These are phyloP conservation scores for Podocnemis expansa DNA, from an alignment of 2,113 vertebrate species.

Conservation along the genomic window DNA sequence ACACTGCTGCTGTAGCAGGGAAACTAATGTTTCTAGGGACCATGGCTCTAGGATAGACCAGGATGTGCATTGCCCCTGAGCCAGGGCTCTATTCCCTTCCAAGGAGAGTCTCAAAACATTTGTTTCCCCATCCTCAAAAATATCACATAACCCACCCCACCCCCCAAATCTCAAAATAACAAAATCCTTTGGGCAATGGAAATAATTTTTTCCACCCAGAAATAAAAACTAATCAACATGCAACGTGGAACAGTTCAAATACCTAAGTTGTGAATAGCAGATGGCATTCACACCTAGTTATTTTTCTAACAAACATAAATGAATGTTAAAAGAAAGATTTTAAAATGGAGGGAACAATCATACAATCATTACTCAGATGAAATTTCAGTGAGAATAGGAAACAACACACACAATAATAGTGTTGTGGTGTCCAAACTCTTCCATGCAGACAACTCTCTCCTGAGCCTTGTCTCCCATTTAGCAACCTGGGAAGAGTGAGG, in stretches of 20 bases:
- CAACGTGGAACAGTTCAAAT: conserved; percentile 51
- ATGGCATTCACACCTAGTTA: background rate
- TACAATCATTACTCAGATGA: background rate
- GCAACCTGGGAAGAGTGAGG: background rate
- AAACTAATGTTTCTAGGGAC: background rate
- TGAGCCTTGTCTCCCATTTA: background rate
- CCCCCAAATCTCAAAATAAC: background rate
- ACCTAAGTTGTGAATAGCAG: background rate
- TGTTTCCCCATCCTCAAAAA: accelerated
- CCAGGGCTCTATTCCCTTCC: background rate
- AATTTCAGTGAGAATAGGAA: conserved; percentile 1
- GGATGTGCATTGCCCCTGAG: background rate
- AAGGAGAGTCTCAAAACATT: background rate
- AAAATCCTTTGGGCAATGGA: background rate
- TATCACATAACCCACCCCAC: background rate
- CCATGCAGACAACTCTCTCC: background rate
- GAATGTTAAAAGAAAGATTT: background rate
- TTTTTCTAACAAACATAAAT: background rate
- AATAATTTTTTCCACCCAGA: background rate
- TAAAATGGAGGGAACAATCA: background rate
- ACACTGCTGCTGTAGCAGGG: background rate
- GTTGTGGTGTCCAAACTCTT: background rate
- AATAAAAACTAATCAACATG: conserved; percentile 57
- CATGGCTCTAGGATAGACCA: background rate
- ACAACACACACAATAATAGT: background rate